A percentile compares a stretch with the other conserved stretches of the same genome.
These are phyloP conservation scores for Dorcus parallelipipedus DNA, from an alignment of 2,888 invertebrate genomes.

Conservation along the genomic window DNA sequence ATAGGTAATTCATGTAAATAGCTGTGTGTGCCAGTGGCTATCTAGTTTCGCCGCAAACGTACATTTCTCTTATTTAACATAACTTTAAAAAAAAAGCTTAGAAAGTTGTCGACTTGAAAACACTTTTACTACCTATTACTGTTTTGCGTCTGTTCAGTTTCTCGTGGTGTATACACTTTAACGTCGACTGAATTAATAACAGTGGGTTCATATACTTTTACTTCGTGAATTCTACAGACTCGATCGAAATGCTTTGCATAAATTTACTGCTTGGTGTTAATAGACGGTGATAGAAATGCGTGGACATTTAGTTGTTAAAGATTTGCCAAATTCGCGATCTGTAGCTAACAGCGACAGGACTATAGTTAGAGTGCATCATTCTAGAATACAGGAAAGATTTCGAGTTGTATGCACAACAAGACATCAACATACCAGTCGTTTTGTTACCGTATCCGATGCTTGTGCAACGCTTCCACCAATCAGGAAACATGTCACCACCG, in stretches of 20 bases:
- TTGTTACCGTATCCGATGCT: conserved; percentile 45
- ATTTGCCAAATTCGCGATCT: conserved; percentile 23
- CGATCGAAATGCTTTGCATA: not conserved
- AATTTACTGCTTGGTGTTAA: not conserved
- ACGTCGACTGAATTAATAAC: conserved; percentile 3
- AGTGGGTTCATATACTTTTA: not conserved
- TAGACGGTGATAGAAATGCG: conserved; percentile 18
- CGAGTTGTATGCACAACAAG: conserved; percentile 47
- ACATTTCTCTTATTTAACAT: conserved; percentile 16
- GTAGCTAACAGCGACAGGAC: conserved; percentile 38
- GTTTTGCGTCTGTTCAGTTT: conserved; percentile 18
- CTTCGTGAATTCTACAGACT: not conserved
- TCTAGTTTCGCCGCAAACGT: not conserved
- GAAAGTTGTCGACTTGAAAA: conserved; percentile 12
- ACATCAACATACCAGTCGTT: conserved; percentile 45
- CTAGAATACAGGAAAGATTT: conserved; percentile 44
- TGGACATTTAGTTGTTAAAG: conserved; percentile 27
- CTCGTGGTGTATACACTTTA: conserved; percentile 11
- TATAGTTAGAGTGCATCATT: conserved; percentile 44
- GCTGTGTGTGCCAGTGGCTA: not conserved
- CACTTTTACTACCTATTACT: conserved; percentile 22
- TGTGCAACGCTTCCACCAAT: conserved; percentile 42
- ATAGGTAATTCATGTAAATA: not conserved
- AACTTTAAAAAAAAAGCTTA: not conserved
- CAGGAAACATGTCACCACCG: conserved; percentile 47